These are phyloP conservation scores for Augochlora pura DNA, from an alignment of 1,140 invertebrate genomes.

Conservation along the genomic window DNA sequence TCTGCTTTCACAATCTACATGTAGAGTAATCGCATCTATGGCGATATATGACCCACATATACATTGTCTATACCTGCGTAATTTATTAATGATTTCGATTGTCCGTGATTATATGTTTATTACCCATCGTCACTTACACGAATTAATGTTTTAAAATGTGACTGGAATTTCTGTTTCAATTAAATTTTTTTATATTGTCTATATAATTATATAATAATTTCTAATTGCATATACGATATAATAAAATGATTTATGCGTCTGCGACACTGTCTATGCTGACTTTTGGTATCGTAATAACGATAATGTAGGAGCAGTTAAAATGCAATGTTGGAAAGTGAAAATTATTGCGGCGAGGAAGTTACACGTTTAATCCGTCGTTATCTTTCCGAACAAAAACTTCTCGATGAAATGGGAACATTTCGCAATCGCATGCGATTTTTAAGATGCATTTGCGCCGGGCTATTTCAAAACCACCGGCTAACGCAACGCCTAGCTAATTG, in stretches of 20 bases:
- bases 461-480: background rate
- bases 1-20: background rate
- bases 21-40: background rate
- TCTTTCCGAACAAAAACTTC: background rate
- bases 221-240: too few relatives aligned
- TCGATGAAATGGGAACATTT: background rate
- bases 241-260: too few relatives aligned
- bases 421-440: background rate
- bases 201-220: too few relatives aligned
- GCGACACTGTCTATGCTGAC: too few relatives aligned
- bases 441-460: background rate
- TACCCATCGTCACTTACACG: too few relatives aligned
- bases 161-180: too few relatives aligned
- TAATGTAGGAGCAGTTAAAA: background rate
- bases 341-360: background rate
- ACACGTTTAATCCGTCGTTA: background rate
- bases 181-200: too few relatives aligned
- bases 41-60: background rate
- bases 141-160: background rate
- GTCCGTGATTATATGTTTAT: too few relatives aligned
- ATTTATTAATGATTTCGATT: too few relatives aligned
- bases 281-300: background rate
- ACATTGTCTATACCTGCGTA: too few relatives aligned
- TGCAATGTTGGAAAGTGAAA: background rate
- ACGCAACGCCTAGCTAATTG: background rate